These are phyloP conservation scores for Plutomurus gul DNA, from an alignment of 1,140 invertebrate species.

Conservation along the genomic window DNA sequence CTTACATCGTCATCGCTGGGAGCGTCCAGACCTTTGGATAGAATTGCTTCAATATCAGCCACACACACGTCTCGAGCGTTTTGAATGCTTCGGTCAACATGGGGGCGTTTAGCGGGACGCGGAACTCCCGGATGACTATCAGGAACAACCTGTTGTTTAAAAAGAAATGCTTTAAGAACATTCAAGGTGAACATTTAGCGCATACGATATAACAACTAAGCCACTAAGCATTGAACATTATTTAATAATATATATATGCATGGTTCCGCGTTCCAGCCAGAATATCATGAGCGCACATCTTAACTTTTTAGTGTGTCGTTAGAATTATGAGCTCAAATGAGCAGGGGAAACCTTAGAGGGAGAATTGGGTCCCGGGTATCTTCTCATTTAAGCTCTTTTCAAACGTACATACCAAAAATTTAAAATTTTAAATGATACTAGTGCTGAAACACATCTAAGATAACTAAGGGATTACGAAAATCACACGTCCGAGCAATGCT, in stretches of 20 bases:
- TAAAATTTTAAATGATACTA: slow-evolving; percentile 21
- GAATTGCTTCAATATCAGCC: slow-evolving; percentile 14
- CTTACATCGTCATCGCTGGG: slow-evolving; percentile 1
- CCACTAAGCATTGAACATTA: slow-evolving; percentile 15
- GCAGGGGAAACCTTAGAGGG: background rate
- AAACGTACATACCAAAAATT: slow-evolving; percentile 17
- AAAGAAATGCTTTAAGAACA: background rate
- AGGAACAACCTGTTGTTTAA: slow-evolving; percentile 25
- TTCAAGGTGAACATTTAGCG: background rate
- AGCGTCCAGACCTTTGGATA: slow-evolving; percentile 9
- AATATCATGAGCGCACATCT: background rate
- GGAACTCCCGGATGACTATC: slow-evolving; percentile 21
- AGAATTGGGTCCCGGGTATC: background rate
- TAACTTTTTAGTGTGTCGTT: slow-evolving; percentile 12
- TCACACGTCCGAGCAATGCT: background rate
- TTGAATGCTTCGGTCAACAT: background rate
- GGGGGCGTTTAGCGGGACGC: background rate
- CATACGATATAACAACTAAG: slow-evolving; percentile 7
- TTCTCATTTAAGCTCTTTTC: background rate
- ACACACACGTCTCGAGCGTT: background rate
- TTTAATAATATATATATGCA: background rate
- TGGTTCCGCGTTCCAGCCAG: background rate
- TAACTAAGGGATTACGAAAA: background rate
- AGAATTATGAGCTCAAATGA: background rate
- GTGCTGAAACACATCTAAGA: background rate